Evolutionary conservation across 2,888 invertebrate genomes (phyloP).

Genomic region (Phaedon cochleariae): DNA sequence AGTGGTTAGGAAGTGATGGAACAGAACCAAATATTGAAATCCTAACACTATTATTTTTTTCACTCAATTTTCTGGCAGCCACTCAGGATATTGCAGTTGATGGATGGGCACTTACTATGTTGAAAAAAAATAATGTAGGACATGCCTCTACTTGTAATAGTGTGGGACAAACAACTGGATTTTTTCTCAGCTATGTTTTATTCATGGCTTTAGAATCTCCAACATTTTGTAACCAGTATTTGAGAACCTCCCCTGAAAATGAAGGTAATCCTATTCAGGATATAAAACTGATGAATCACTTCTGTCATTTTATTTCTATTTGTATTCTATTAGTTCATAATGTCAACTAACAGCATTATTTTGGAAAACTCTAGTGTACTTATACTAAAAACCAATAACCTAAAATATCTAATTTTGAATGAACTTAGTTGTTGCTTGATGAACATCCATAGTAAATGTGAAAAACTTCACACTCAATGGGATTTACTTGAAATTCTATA

Average conservation of each 20-base stretch:
- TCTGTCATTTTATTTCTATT: too few relatives aligned
- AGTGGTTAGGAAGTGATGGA: conserved; percentile 77
- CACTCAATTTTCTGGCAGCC: conserved; percentile 94
- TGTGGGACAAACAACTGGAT: conserved; percentile 98
- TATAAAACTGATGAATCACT: too few relatives aligned
- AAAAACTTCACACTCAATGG: too few relatives aligned
- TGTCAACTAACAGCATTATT: too few relatives aligned
- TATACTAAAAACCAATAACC: too few relatives aligned
- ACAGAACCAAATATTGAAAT: conserved; percentile 74
- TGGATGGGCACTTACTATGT: conserved; percentile 99
- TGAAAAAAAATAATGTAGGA: conserved; percentile 94
- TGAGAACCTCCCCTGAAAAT: conserved; percentile 75
- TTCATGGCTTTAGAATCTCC: conserved; percentile 96
- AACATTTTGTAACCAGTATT: conserved; percentile 93
- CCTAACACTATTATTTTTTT: conserved; percentile 87
- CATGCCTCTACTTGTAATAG: conserved; percentile 99
- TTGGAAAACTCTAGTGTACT: too few relatives aligned
- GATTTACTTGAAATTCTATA: too few relatives aligned
- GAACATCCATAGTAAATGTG: too few relatives aligned
- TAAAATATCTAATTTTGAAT: too few relatives aligned
- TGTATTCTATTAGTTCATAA: too few relatives aligned
- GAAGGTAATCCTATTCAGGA: conserved; percentile 67
- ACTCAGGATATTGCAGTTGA: conserved; percentile 99
- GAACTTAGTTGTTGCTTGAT: too few relatives aligned
- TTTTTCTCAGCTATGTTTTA: conserved; percentile 94